Evolutionary conservation across 2,113 vertebrate genomes (phyloP).

Genomic region (Protobothrops flavoviridis): DNA sequence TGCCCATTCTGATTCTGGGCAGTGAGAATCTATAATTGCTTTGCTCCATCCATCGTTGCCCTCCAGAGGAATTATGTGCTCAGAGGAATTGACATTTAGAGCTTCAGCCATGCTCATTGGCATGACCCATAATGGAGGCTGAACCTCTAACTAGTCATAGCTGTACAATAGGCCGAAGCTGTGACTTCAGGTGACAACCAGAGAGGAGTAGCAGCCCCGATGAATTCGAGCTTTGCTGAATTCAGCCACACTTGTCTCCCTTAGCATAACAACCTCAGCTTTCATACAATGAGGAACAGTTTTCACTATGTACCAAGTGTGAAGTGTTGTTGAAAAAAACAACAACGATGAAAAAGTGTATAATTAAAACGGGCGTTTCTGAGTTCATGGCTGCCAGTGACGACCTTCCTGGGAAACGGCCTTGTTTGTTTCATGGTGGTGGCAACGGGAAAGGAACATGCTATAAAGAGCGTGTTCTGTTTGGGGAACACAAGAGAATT

Average conservation of each 20-base stretch:
- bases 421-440: not conserved
- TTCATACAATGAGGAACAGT: slow-evolving; percentile 35
- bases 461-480: not conserved
- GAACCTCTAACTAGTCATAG: slow-evolving; percentile 16
- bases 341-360: not conserved
- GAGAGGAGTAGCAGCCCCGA: not conserved
- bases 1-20: slow-evolving; percentile 22
- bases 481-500: slow-evolving; percentile 13
- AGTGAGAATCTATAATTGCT: slow-evolving; percentile 32
- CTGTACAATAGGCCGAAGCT: slow-evolving; percentile 14
- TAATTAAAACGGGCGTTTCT: slow-evolving; percentile 49
- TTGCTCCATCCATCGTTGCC: not conserved
- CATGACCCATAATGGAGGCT: slow-evolving; percentile 5
- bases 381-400: slow-evolving; percentile 21
- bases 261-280: slow-evolving; percentile 21
- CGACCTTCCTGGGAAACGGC: slow-evolving; percentile 11
- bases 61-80: slow-evolving; percentile 25
- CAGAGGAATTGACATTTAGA: slow-evolving; percentile 27
- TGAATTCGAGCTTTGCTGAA: slow-evolving; percentile 30
- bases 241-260: slow-evolving; percentile 30
- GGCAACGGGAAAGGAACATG: not conserved
- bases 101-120: not conserved
- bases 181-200: not conserved
- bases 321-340: slow-evolving; percentile 39
- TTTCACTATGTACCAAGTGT: slow-evolving; percentile 38